Conservation (phyloP, 2,888 invertebrate species). For the Odiellus spinosus region DNA sequence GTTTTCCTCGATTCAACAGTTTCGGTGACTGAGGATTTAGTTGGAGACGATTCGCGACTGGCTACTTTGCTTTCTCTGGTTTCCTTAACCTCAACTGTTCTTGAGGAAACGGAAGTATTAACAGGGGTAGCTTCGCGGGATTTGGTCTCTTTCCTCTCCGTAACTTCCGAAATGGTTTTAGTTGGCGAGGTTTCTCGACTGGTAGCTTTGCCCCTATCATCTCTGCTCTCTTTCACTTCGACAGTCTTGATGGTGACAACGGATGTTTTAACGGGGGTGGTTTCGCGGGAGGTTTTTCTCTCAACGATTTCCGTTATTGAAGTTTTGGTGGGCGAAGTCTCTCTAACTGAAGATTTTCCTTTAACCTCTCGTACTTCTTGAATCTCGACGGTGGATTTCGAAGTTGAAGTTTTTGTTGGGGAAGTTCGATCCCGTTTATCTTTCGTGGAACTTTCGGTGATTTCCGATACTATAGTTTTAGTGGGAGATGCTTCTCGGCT, state of each 20-base stretch:
- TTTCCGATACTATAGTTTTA: not conserved
- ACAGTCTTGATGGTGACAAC: not conserved
- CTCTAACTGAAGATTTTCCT: too few relatives aligned
- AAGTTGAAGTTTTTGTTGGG: not conserved
- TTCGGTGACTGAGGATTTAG: too few relatives aligned
- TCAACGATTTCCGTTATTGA: too few relatives aligned
- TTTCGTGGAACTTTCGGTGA: too few relatives aligned
- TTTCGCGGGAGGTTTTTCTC: too few relatives aligned
- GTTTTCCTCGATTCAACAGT: too few relatives aligned
- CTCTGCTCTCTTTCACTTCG: not conserved
- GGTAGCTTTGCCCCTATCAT: too few relatives aligned
- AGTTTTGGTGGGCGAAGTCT: not conserved
- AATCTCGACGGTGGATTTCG: not conserved
- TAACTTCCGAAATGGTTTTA: not conserved
- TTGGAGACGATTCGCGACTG: conserved; percentile 1
- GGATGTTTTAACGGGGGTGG: too few relatives aligned
- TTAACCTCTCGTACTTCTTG: not conserved
- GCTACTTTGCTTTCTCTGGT: not conserved
- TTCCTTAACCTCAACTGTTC: not conserved
- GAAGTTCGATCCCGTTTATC: not conserved
- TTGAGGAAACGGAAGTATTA: not conserved
- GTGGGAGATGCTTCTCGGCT: not conserved
- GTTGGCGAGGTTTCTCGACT: too few relatives aligned
- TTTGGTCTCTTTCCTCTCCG: not conserved
- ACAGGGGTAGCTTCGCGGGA: not conserved